Percentiles rank a stretch among this genome's conserved stretches.
phyloP scores from a whole-genome alignment of 2,797 vertebrate genomes.

The Eospalax fontanierii region DNA sequence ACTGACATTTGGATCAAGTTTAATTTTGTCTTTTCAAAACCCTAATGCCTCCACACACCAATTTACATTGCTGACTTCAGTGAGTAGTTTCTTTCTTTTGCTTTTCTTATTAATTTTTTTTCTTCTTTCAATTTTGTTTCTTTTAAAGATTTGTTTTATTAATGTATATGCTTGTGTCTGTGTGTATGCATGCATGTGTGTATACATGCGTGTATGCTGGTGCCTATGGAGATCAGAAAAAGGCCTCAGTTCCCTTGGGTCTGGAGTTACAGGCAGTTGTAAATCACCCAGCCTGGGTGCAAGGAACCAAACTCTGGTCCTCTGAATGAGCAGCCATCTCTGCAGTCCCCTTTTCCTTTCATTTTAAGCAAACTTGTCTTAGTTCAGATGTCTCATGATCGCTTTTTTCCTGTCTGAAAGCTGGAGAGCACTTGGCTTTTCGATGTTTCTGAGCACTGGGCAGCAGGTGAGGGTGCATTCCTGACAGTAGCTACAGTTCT shows the following conservation, averaged over 20 bases:
- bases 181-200: too few relatives aligned
- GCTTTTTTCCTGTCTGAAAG: conserved; percentile 75
- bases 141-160: neutral
- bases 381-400: conserved; percentile 15
- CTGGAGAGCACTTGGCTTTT: conserved; percentile 62
- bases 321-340: neutral
- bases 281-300: neutral
- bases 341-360: neutral
- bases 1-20: conserved; percentile 18
- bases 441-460: conserved; percentile 82
- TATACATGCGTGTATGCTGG: neutral
- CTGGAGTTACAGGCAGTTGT: neutral
- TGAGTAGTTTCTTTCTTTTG: neutral
- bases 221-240: neutral
- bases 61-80: neutral
- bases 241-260: too few relatives aligned
- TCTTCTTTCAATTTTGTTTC: neutral
- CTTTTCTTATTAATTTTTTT: neutral
- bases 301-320: neutral
- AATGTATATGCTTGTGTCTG: neutral
- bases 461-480: conserved; percentile 84
- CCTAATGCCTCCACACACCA: neutral
- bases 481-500: conserved; percentile 79
- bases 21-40: conserved; percentile 47
- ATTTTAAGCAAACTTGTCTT: neutral